These are phyloP conservation scores for Orchesella cincta DNA, from an alignment of 1,140 invertebrate species.

Conservation along the genomic window DNA sequence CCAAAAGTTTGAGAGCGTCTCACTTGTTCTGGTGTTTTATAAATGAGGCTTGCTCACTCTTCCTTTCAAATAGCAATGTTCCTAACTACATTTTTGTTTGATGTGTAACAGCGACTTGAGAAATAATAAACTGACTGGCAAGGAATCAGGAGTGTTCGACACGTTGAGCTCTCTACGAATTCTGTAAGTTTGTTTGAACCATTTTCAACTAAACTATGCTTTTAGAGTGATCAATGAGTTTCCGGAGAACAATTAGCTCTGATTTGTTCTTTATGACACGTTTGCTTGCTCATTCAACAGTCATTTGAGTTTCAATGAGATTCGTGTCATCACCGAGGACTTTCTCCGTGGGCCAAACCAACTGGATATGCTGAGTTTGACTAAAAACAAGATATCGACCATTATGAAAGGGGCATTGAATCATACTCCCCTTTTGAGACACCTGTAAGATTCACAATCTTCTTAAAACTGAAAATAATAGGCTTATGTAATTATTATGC, in stretches of 20 bases:
- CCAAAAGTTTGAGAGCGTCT: too few species aligned
- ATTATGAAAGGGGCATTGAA: conserved; percentile 54
- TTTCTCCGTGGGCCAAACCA: conserved; percentile 53
- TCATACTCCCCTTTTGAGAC: conserved; percentile 52
- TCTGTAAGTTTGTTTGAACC: conserved; percentile 54
- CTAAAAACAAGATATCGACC: conserved; percentile 54
- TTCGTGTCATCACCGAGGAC: conserved; percentile 33
- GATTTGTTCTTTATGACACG: not conserved
- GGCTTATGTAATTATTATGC: too few species aligned
- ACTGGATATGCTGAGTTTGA: conserved; percentile 56
- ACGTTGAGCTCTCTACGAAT: conserved; percentile 53
- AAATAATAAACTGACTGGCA: conserved; percentile 55
- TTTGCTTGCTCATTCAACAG: conserved; percentile 13
- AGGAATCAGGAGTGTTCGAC: conserved; percentile 53
- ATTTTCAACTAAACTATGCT: not conserved
- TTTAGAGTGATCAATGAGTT: too few species aligned
- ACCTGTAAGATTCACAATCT: conserved; percentile 52
- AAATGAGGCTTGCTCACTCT: conserved; percentile 35
- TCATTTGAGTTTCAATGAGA: conserved; percentile 42
- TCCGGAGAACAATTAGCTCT: not conserved
- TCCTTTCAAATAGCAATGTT: not conserved
- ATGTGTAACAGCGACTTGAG: conserved; percentile 56
- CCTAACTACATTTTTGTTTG: conserved; percentile 12
- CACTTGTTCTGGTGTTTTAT: not conserved
- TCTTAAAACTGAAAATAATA: too few species aligned